These are phyloP conservation scores for Botrylloides violaceus DNA, from an alignment of 23 tunicate species.

Conservation along the genomic window DNA sequence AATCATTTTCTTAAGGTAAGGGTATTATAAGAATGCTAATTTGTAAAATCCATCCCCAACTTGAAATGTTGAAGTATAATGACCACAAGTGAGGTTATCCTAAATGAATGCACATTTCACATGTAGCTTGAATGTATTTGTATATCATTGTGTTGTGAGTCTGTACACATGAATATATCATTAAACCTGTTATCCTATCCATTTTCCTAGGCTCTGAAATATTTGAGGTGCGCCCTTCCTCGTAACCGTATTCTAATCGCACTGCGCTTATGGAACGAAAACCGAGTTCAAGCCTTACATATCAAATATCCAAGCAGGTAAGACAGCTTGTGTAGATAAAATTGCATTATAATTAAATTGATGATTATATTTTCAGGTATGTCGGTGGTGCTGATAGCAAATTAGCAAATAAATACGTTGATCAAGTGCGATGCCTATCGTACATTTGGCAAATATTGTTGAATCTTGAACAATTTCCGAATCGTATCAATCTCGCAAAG, in stretches of 20 bases:
- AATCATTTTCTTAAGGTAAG: conserved; percentile 51
- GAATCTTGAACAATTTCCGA: conserved; percentile 25
- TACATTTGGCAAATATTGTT: conserved; percentile 63
- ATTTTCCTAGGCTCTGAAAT: conserved; percentile 29
- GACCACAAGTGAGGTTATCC: no score
- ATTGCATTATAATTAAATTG: background rate
- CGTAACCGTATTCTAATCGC: background rate
- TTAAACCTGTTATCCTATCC: no score
- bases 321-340: background rate
- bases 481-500: conserved; percentile 31
- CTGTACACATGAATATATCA: no score
- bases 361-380: conserved; percentile 31
- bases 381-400: conserved; percentile 64
- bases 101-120: no score
- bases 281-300: conserved; percentile 18
- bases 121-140: no score
- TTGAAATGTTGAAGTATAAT: no score
- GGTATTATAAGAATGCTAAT: no score
- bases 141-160: no score
- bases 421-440: conserved; percentile 61
- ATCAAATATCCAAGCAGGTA: conserved; percentile 35
- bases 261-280: conserved; percentile 25
- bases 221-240: conserved; percentile 27
- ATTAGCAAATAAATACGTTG: conserved; percentile 38
- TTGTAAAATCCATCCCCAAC: no score